Evolutionary conservation across 1,140 invertebrate species (phyloP).

Genomic region (Amyelois transitella): DNA sequence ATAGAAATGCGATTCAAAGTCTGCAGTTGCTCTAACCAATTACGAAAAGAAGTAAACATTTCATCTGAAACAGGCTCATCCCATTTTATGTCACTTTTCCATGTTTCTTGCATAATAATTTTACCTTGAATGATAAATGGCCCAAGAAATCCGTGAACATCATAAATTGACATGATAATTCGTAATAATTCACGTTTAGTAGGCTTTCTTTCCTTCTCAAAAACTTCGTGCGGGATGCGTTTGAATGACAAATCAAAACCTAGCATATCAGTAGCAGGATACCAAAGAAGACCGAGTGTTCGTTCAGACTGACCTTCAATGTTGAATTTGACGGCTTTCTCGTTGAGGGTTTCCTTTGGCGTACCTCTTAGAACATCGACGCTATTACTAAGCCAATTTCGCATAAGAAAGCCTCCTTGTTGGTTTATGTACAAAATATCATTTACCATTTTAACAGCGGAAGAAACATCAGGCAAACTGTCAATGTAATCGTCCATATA

Average conservation of each 20-base stretch:
- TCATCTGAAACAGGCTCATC: background rate
- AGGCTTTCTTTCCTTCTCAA: background rate
- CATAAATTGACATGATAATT: conserved; percentile 4
- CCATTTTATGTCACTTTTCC: background rate
- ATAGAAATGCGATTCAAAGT: too few relatives aligned
- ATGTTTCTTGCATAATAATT: background rate
- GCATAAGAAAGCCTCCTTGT: background rate
- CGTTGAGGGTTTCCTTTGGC: conserved; percentile 2
- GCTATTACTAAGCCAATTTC: conserved; percentile 3
- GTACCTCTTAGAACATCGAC: background rate
- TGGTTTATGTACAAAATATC: background rate
- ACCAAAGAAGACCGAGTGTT: conserved; percentile 5
- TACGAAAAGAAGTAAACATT: background rate
- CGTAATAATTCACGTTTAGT: conserved; percentile 1
- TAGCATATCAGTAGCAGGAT: background rate
- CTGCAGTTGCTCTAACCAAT: too few relatives aligned
- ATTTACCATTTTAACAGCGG: background rate
- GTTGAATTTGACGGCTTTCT: conserved; percentile 1
- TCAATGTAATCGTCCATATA: conserved; percentile 6
- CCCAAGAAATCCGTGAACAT: background rate
- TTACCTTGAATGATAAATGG: background rate
- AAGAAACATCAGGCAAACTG: background rate
- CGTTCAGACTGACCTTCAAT: conserved; percentile 1
- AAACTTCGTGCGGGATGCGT: too few relatives aligned
- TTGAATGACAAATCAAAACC: conserved; percentile 6